A percentile compares a stretch with the other conserved stretches of the same genome.
Conservation (phyloP, 1,140 invertebrate species). For the Drosophila littoralis region DNA sequence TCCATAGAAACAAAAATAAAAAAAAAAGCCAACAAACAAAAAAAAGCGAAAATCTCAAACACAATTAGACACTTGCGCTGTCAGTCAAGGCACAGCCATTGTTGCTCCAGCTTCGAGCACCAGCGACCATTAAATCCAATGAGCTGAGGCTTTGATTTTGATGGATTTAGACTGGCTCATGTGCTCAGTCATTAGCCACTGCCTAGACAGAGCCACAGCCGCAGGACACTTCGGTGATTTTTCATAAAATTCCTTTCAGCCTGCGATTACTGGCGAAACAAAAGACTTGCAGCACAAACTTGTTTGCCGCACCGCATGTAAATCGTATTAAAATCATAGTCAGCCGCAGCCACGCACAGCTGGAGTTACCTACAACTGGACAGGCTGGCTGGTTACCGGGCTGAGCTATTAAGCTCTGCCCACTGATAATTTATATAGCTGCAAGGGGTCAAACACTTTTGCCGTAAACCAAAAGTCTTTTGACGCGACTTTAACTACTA, state of each 20-base stretch:
- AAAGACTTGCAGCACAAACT: slow-evolving; percentile 62
- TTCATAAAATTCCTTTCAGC: slow-evolving; percentile 53
- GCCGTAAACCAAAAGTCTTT: slow-evolving; percentile 62
- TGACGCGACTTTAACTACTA: slow-evolving; percentile 43
- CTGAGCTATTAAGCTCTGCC: slow-evolving; percentile 62
- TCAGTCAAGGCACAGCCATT: slow-evolving; percentile 55
- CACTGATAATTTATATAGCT: slow-evolving; percentile 71
- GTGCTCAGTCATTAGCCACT: slow-evolving; percentile 43
- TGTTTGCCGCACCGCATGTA: slow-evolving; percentile 48
- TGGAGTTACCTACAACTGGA: slow-evolving; percentile 46
- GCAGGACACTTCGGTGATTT: slow-evolving; percentile 56
- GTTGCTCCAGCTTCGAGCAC: neutral
- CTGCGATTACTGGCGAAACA: slow-evolving; percentile 33
- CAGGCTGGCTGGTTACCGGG: slow-evolving; percentile 8
- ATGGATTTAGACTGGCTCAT: slow-evolving; percentile 60
- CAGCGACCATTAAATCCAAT: slow-evolving; percentile 37
- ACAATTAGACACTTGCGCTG: slow-evolving; percentile 79
- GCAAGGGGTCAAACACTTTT: slow-evolving; percentile 60
- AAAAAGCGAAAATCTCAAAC: slow-evolving; percentile 48
- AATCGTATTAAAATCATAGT: slow-evolving; percentile 53
- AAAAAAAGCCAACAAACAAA: slow-evolving; percentile 11
- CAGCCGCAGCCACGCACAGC: slow-evolving; percentile 60
- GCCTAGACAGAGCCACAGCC: slow-evolving; percentile 4
- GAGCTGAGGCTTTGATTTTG: slow-evolving; percentile 53
- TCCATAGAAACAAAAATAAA: slow-evolving; percentile 28